Percentiles rank a stretch among this genome's conserved stretches.
Conservation (phyloP, 2,113 vertebrate species). For the Apistogramma diplotaenia region DNA sequence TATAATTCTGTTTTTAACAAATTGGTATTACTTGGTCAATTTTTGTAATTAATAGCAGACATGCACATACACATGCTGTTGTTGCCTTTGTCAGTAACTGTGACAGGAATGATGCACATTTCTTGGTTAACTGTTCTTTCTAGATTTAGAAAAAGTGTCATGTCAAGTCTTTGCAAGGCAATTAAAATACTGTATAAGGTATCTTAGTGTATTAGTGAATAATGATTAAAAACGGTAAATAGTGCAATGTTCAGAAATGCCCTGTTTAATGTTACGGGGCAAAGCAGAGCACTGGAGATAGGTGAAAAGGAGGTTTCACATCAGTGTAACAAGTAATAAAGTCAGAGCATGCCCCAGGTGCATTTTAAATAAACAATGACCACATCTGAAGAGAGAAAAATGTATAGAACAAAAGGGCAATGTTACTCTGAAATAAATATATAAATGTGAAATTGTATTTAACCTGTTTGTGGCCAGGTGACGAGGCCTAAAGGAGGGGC, state of each 20-base stretch:
- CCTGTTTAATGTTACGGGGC: neutral
- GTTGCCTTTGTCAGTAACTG: conserved; percentile 17
- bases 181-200: neutral
- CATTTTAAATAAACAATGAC: conserved; percentile 35
- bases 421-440: conserved; percentile 7
- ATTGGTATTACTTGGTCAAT: conserved; percentile 3
- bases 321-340: conserved; percentile 20
- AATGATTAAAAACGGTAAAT: conserved; percentile 9
- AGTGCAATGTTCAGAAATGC: neutral
- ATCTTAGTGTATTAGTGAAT: conserved; percentile 9
- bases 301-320: conserved; percentile 11
- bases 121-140: conserved; percentile 17
- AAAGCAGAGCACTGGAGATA: neutral
- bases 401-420: neutral
- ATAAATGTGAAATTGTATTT: conserved; percentile 38
- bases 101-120: conserved; percentile 14
- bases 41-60: neutral
- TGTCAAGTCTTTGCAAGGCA: conserved; percentile 83
- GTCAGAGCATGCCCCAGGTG: conserved; percentile 6
- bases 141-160: conserved; percentile 67
- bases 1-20: neutral
- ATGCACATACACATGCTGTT: neutral
- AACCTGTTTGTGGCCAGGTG: conserved; percentile 19
- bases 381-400: conserved; percentile 14
- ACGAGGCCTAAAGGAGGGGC: conserved; percentile 8